Percentiles rank a stretch among this genome's conserved stretches.
These are phyloP conservation scores for Lacanobia oleracea DNA, from an alignment of 2,888 invertebrate genomes.

Conservation along the genomic window DNA sequence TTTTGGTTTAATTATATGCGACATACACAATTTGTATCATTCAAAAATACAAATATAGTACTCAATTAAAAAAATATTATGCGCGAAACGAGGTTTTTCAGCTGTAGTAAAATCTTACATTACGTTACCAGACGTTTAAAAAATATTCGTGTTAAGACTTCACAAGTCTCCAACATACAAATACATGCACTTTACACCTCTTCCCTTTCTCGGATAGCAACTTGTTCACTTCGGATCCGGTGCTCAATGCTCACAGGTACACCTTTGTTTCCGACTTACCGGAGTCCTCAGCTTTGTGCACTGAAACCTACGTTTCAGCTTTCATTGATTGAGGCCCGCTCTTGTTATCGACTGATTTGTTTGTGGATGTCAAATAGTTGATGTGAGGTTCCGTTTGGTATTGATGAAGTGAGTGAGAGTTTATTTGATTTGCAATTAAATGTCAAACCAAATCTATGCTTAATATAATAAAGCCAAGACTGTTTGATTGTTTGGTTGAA, in stretches of 20 bases:
- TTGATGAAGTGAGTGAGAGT: neutral
- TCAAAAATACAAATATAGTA: no score
- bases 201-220: neutral
- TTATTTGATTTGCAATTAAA: neutral
- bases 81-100: no score
- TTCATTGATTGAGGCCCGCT: conserved; percentile 11
- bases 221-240: conserved; percentile 2
- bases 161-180: neutral
- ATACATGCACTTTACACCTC: neutral
- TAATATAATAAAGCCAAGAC: no score
- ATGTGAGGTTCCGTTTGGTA: neutral
- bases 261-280: conserved; percentile 36
- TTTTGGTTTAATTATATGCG: no score
- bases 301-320: conserved; percentile 27
- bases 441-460: no score
- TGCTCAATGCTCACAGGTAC: conserved; percentile 4
- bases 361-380: neutral
- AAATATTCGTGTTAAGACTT: no score
- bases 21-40: no score
- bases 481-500: no score
- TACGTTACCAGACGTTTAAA: no score
- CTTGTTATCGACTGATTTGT: conserved; percentile 17
- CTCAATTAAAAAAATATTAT: no score
- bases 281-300: conserved; percentile 34
- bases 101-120: no score